Evolutionary conservation across 2,113 vertebrate species (phyloP).

Genomic region (Lipophrys pholis): DNA sequence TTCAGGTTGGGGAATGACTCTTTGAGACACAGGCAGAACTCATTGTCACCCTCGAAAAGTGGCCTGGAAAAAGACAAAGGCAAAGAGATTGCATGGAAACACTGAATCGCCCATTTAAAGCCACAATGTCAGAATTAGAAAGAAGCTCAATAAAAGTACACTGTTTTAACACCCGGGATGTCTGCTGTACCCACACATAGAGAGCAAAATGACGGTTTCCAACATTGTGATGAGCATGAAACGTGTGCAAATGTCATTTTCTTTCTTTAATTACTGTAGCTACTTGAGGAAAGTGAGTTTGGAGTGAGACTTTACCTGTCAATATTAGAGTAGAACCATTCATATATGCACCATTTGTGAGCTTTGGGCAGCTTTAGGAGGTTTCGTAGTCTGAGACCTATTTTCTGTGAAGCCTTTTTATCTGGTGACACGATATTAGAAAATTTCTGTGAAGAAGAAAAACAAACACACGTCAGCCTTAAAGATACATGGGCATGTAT

Average conservation of each 20-base stretch:
- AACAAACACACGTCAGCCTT: constrained; percentile 10
- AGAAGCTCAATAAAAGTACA: too few relatives aligned
- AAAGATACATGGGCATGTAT: not conserved
- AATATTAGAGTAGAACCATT: constrained; percentile 99
- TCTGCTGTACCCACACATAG: too few relatives aligned
- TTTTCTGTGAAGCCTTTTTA: constrained; percentile 96
- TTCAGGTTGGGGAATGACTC: constrained; percentile 98
- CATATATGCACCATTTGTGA: constrained; percentile 99
- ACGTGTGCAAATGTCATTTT: not conserved
- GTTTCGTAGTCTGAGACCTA: constrained; percentile 95
- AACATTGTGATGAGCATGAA: too few relatives aligned
- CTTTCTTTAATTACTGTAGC: not conserved
- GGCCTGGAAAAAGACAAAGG: constrained; percentile 85
- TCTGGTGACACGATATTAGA: constrained; percentile 91
- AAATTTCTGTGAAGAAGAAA: constrained; percentile 87
- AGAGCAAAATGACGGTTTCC: too few relatives aligned
- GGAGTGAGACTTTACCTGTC: constrained; percentile 88
- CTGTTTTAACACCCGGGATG: too few relatives aligned
- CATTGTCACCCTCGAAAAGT: constrained; percentile 98
- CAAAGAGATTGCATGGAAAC: not conserved
- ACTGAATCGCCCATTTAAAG: not conserved
- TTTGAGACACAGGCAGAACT: constrained; percentile 98
- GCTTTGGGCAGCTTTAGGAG: constrained; percentile 98
- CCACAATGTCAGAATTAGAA: too few relatives aligned
- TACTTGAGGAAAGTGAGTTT: not conserved